These are phyloP conservation scores for Lanius collurio DNA, from an alignment of 2,113 vertebrate genomes.

Conservation along the genomic window DNA sequence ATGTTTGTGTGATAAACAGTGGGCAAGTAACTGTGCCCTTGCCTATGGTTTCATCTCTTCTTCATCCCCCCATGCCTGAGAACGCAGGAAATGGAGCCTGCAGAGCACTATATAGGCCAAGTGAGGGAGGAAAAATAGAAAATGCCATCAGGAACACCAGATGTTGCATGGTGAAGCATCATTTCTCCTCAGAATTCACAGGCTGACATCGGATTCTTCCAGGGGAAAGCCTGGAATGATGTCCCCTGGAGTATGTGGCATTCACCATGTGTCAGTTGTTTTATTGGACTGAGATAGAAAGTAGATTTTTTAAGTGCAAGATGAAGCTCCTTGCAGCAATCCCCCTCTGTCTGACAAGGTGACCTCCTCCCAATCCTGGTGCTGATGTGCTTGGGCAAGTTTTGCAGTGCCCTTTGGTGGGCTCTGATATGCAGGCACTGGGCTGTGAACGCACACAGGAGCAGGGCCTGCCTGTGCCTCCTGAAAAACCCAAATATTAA, in stretches of 20 bases:
- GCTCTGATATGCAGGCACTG: not conserved
- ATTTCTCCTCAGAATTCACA: not conserved
- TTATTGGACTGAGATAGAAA: not conserved
- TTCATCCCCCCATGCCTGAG: not conserved
- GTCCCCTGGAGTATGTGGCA: not conserved
- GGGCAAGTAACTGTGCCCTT: not conserved
- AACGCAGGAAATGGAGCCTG: not conserved
- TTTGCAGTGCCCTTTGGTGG: not conserved
- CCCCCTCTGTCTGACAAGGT: not conserved
- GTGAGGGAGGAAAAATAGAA: not conserved
- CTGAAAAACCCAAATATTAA: not conserved
- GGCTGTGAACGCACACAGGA: not conserved
- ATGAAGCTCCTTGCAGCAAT: not conserved
- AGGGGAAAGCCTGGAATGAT: not conserved
- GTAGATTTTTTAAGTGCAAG: not conserved
- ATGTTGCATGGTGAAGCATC: not conserved
- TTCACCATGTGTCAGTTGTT: rapidly evolving
- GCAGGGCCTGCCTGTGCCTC: not conserved
- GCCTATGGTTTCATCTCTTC: not conserved
- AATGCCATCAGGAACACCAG: not conserved
- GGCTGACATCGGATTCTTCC: rapidly evolving
- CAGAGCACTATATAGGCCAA: not conserved
- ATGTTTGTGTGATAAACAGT: not conserved
- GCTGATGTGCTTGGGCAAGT: not conserved
- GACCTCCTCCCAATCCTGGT: not conserved